These are phyloP conservation scores for Horisme vitalbata DNA, from an alignment of 2,888 invertebrate genomes.

Conservation along the genomic window DNA sequence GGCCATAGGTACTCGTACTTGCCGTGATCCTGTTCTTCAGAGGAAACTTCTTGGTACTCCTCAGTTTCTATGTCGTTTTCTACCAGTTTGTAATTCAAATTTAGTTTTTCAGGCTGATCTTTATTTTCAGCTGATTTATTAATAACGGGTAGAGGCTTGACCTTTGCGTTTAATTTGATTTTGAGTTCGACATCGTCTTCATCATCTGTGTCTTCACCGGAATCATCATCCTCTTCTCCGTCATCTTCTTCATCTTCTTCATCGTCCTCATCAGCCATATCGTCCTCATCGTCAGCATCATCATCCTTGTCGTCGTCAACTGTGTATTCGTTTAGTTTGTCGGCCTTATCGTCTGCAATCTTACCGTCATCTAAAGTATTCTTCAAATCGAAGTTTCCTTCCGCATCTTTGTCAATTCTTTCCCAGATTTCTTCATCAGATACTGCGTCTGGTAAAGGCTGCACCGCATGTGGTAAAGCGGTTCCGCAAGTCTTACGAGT, in stretches of 20 bases:
- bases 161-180: conserved; percentile 38
- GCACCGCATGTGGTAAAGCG: conserved; percentile 58
- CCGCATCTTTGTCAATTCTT: conserved; percentile 65
- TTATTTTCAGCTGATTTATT: conserved; percentile 7
- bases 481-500: conserved; percentile 71
- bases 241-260: conserved; percentile 54
- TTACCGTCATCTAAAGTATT: conserved; percentile 71
- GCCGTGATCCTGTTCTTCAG: conserved; percentile 66
- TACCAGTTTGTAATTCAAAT: conserved; percentile 62
- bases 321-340: conserved; percentile 39
- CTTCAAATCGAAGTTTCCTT: conserved; percentile 69
- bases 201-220: conserved; percentile 49
- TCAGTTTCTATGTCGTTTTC: conserved; percentile 60
- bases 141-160: conserved; percentile 3
- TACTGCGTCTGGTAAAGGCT: conserved; percentile 54
- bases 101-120: conserved; percentile 41
- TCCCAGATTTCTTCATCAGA: conserved; percentile 78
- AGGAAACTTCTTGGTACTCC: conserved; percentile 56
- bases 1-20: conserved; percentile 82
- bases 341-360: conserved; percentile 49
- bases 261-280: conserved; percentile 56
- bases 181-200: conserved; percentile 67
- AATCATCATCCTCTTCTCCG: conserved; percentile 47
- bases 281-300: conserved; percentile 55
- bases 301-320: conserved; percentile 53